Percentiles rank a stretch among this genome's conserved stretches.
These are phyloP conservation scores for Matsumyia berberina DNA, from an alignment of 2,888 invertebrate species.

Conservation along the genomic window DNA sequence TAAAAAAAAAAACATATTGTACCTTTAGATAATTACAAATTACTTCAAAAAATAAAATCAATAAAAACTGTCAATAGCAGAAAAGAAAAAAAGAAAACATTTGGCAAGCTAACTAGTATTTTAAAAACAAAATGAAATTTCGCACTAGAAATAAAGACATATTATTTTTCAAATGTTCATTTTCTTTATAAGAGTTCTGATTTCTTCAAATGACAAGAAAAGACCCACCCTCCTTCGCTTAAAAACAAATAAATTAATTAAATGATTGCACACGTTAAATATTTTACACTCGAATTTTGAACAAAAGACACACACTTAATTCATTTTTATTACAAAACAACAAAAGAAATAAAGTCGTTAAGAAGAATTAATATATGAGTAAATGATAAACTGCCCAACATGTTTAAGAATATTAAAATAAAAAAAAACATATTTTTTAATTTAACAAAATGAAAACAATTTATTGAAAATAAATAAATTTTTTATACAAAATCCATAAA, in stretches of 20 bases:
- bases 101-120: constrained; percentile 68
- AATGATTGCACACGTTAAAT: constrained; percentile 74
- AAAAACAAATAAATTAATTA: constrained; percentile 26
- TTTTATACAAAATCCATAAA: constrained; percentile 74
- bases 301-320: constrained; percentile 60
- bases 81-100: constrained; percentile 45
- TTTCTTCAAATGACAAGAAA: constrained; percentile 63
- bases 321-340: constrained; percentile 70
- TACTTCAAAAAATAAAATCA: constrained; percentile 67
- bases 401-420: constrained; percentile 68
- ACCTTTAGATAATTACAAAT: constrained; percentile 75
- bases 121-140: constrained; percentile 51
- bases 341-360: constrained; percentile 55
- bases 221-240: constrained; percentile 71
- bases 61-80: constrained; percentile 70
- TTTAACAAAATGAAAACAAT: constrained; percentile 64
- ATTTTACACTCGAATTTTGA: constrained; percentile 70
- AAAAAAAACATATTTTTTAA: constrained; percentile 66
- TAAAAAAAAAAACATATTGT: constrained; percentile 70
- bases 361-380: constrained; percentile 64
- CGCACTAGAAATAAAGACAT: constrained; percentile 62
- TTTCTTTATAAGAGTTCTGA: constrained; percentile 60
- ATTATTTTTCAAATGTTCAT: constrained; percentile 43
- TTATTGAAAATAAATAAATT: constrained; percentile 58
- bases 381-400: constrained; percentile 75